These are phyloP conservation scores for Gouania willdenowi DNA, from an alignment of 2,797 vertebrate genomes.

Conservation along the genomic window DNA sequence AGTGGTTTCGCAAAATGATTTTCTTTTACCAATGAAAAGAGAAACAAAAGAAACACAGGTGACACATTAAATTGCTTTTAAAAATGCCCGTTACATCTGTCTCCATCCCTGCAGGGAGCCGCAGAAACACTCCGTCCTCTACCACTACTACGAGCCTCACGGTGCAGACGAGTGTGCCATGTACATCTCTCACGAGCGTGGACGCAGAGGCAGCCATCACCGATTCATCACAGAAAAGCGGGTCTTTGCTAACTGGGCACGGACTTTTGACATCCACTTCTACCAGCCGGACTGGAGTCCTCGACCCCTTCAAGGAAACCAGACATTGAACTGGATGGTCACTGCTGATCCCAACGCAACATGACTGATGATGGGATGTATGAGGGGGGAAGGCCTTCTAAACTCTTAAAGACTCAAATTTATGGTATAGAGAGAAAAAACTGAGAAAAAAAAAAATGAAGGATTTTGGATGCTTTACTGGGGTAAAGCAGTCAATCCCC, in stretches of 20 bases:
- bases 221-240: conserved; percentile 97
- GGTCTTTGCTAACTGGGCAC: conserved; percentile 94
- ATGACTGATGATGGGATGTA: conserved; percentile 39
- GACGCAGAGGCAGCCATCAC: conserved; percentile 92
- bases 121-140: conserved; percentile 87
- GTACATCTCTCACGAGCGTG: conserved; percentile 96
- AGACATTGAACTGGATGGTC: conserved; percentile 21
- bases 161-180: conserved; percentile 94
- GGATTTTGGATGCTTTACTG: conserved; percentile 1
- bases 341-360: conserved; percentile 31
- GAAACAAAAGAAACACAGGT: conserved; percentile 19
- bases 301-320: conserved; percentile 67
- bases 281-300: conserved; percentile 95
- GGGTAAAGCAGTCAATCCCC: background rate
- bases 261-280: conserved; percentile 92
- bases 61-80: conserved; percentile 27
- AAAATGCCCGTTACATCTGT: conserved; percentile 26
- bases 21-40: too few species aligned
- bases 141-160: conserved; percentile 93
- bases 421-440: background rate
- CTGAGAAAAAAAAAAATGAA: background rate
- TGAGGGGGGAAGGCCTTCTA: background rate
- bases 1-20: too few species aligned
- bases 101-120: conserved; percentile 77
- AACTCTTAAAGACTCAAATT: background rate